Conservation (phyloP, 2,797 vertebrate genomes). For the Malacoctenus gilli region DNA sequence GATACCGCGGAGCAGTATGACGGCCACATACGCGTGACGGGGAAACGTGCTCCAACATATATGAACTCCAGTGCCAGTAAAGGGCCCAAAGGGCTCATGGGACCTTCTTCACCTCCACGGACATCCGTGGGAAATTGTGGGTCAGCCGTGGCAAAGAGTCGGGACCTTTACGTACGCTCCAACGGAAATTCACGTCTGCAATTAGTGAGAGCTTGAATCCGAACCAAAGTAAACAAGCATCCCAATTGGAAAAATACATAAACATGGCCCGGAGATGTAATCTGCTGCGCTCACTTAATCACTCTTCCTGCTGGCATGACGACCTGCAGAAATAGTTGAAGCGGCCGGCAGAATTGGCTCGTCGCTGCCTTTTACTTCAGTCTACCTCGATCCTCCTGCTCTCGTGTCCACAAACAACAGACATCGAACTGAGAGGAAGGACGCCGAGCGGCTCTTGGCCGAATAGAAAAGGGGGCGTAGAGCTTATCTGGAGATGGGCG, state of each 20-base stretch:
- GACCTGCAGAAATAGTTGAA: too few species aligned
- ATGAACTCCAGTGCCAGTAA: constrained; percentile 16
- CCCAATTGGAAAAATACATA: constrained; percentile 49
- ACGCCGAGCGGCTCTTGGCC: background rate
- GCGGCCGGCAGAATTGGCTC: too few species aligned
- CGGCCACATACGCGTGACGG: constrained; percentile 8
- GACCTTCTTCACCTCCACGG: constrained; percentile 18
- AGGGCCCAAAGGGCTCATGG: constrained; percentile 41
- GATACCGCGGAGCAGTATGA: constrained; percentile 16
- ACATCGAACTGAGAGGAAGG: constrained; percentile 4
- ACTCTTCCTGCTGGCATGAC: constrained; percentile 26
- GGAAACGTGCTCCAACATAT: constrained; percentile 27
- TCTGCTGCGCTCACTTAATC: constrained; percentile 40
- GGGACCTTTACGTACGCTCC: constrained; percentile 39
- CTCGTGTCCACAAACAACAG: background rate
- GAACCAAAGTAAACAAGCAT: constrained; percentile 58
- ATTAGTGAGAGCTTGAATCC: constrained; percentile 19
- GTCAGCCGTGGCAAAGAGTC: constrained; percentile 24
- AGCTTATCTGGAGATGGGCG: constrained; percentile 39
- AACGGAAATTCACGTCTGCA: constrained; percentile 42
- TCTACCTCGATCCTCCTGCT: background rate
- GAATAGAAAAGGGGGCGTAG: background rate
- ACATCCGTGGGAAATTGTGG: constrained; percentile 55
- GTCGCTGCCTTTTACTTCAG: too few species aligned
- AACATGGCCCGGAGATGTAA: constrained; percentile 51